Conservation (phyloP, 1,140 invertebrate species). For the Lanistes nyassanus region DNA sequence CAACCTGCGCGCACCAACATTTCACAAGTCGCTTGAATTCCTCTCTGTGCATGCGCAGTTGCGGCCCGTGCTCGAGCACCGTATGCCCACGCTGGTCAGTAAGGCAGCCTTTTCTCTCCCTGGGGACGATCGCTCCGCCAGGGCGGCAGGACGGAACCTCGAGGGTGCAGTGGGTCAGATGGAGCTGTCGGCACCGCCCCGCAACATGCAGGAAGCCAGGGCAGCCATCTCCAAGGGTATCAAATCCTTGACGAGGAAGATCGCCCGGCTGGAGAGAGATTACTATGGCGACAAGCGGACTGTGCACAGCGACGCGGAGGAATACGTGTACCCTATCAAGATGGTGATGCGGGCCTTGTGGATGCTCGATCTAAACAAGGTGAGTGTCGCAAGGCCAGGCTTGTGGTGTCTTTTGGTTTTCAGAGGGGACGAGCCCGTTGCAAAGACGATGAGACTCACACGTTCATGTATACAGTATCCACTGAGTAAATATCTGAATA, state of each 20-base stretch:
- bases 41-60: conserved; percentile 31
- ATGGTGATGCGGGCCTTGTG: conserved; percentile 39
- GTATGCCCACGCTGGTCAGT: conserved; percentile 46
- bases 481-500: too few species aligned
- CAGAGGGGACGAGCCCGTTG: too few species aligned
- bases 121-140: conserved; percentile 14
- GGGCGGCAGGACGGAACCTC: background rate
- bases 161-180: conserved; percentile 17
- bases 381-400: background rate
- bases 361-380: conserved; percentile 42
- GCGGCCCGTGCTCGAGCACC: conserved; percentile 42
- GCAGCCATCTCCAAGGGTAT: conserved; percentile 37
- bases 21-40: background rate
- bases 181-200: conserved; percentile 29
- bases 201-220: conserved; percentile 39
- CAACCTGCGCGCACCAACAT: too few species aligned
- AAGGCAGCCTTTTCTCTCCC: conserved; percentile 39
- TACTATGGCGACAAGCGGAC: conserved; percentile 45
- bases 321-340: conserved; percentile 39
- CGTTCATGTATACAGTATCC: too few species aligned
- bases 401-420: too few species aligned
- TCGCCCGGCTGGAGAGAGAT: conserved; percentile 38
- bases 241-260: conserved; percentile 33
- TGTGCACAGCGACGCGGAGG: conserved; percentile 42
- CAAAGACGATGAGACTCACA: too few species aligned